phyloP scores from a whole-genome alignment of 2,888 invertebrate species.

The Cremastobaeus sp. region DNA sequence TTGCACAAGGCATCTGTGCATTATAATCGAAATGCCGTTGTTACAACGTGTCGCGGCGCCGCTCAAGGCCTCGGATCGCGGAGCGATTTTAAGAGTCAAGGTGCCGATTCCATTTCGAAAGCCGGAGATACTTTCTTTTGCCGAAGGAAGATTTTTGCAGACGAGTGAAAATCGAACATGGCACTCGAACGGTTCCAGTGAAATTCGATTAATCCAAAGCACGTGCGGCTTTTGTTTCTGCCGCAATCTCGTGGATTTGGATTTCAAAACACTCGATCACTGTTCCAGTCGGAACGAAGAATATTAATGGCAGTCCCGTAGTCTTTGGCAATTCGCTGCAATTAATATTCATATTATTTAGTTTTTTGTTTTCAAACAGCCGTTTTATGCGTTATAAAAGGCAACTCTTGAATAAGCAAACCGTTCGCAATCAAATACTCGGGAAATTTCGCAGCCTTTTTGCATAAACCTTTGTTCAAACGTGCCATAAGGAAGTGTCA shows the following conservation, averaged over 20 bases:
- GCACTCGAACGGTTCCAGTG: slow-evolving; percentile 10
- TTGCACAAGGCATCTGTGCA: slow-evolving; percentile 27
- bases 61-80: too few relatives aligned
- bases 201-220: slow-evolving; percentile 45
- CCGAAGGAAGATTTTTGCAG: slow-evolving; percentile 39
- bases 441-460: too few relatives aligned
- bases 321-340: too few relatives aligned
- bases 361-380: too few relatives aligned
- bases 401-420: too few relatives aligned
- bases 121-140: slow-evolving; percentile 44
- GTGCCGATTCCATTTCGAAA: slow-evolving; percentile 39
- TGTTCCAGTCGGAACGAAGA: slow-evolving; percentile 23
- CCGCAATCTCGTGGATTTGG: slow-evolving; percentile 9
- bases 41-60: slow-evolving; percentile 3
- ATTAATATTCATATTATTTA: too few relatives aligned
- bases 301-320: slow-evolving; percentile 14
- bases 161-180: slow-evolving; percentile 36
- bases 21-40: slow-evolving; percentile 22
- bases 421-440: too few relatives aligned
- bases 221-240: slow-evolving; percentile 28
- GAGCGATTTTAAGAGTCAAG: too few relatives aligned
- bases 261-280: slow-evolving; percentile 27
- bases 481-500: too few relatives aligned
- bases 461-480: too few relatives aligned
- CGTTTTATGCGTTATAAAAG: too few relatives aligned